A percentile compares a stretch with the other conserved stretches of the same genome.
These are phyloP conservation scores for Sebastiscus albofasciatus DNA, from an alignment of 2,797 vertebrate species.

Conservation along the genomic window DNA sequence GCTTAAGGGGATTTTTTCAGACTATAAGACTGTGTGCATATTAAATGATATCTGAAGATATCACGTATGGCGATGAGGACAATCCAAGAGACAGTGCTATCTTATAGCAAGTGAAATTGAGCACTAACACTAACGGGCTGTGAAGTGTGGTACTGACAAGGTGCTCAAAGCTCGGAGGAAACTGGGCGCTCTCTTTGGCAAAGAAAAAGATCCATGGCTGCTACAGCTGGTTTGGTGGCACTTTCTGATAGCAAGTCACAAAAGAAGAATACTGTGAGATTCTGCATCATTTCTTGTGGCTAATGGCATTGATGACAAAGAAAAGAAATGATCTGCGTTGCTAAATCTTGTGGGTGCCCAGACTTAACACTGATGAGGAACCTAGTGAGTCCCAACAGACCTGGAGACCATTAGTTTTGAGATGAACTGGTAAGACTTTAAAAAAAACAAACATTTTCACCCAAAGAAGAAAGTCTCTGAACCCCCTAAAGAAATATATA, in stretches of 20 bases:
- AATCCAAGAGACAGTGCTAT: neutral
- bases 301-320: neutral
- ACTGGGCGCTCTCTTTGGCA: neutral
- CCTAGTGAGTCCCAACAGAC: too few species aligned
- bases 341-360: too few species aligned
- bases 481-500: too few species aligned
- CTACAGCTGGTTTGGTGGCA: neutral
- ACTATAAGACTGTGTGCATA: neutral
- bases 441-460: too few species aligned
- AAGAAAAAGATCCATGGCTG: neutral
- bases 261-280: neutral
- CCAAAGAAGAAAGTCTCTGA: too few species aligned
- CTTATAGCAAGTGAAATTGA: neutral
- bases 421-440: too few species aligned
- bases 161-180: too few species aligned
- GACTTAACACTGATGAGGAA: too few species aligned
- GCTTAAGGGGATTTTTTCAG: neutral
- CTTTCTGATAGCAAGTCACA: neutral
- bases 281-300: neutral
- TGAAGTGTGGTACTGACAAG: too few species aligned
- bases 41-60: neutral
- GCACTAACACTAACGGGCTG: neutral
- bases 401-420: too few species aligned
- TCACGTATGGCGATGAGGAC: neutral
- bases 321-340: too few species aligned